A percentile compares a stretch with the other conserved stretches of the same genome.
phyloP scores from a whole-genome alignment of 2,797 vertebrate species.

The Cynopterus sphinx region DNA sequence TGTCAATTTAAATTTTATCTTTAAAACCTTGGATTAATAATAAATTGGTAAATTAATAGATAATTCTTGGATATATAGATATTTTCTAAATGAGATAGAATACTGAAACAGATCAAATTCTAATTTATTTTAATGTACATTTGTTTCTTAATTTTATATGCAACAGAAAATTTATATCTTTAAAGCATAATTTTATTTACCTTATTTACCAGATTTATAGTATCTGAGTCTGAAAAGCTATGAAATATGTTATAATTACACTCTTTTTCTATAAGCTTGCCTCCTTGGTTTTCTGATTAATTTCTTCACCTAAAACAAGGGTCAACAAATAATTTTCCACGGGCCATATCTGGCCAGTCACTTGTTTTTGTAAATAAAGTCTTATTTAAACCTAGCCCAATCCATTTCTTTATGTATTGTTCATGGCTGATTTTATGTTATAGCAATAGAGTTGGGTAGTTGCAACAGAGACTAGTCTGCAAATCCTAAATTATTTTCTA shows the following conservation, averaged over 20 bases:
- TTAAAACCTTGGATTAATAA: neutral
- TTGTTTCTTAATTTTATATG: neutral
- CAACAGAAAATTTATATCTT: neutral
- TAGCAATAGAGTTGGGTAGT: neutral
- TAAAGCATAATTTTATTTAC: neutral
- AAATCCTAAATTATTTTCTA: neutral
- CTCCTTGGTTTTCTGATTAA: neutral
- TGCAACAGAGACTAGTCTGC: neutral
- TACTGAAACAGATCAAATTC: neutral
- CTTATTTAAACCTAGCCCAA: neutral
- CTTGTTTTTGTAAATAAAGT: neutral
- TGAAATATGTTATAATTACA: neutral
- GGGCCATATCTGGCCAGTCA: neutral
- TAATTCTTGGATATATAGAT: neutral
- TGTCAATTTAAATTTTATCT: neutral
- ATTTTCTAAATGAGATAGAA: constrained; percentile 7
- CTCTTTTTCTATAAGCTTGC: neutral
- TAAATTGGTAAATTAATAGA: neutral
- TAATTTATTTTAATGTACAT: neutral
- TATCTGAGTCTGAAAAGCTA: neutral
- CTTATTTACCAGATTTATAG: neutral
- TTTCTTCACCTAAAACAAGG: neutral
- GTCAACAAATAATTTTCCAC: neutral
- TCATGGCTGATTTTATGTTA: neutral
- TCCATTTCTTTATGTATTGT: neutral